Base-by-base conservation (phyloP, 2,888 invertebrate genomes). In the Linnaemya tessellans region DNA sequence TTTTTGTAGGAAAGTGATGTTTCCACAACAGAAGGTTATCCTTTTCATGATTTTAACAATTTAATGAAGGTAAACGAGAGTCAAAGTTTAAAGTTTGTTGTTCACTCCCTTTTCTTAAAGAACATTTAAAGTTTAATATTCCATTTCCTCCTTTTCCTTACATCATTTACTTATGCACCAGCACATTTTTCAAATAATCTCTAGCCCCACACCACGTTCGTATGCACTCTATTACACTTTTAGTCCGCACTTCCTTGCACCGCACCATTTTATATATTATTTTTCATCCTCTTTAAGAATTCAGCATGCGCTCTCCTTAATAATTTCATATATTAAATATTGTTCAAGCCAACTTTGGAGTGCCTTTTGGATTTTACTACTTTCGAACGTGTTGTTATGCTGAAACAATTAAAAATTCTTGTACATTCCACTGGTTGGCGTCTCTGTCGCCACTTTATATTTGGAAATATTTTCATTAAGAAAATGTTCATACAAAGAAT, bases 21-120 rank as follows among this genome's bases (percentile, higher is more conserved):
- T 88, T 95, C 95, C 30, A 94, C 94, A 35, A 94, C 94, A 87
- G 95, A 95, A 90, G 90, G 93, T 81, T 91, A 94, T 91, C 94
- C 95, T 78, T 95, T 94, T 90, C 94, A 95, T 90, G 95, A 95
- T 91, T 94, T 95, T 93, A 94, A 94, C 90, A 94, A 94, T 90
- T 92, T 95, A 88, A 94, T 95, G 90, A 93, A 93, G 93, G 95
- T 95, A 93, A 91, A 70, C 64, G 13, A n/a, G 54, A 38, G 54
- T 43, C 25, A 41, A 60, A 60, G 38, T 60, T 68, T 68, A 10
- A 25, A 62, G 46, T 35, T 46, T 58, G n/a, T 22, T 25, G 25
- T 5, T 35, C 43, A 1, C 18, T 51, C 43, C 8, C 30, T 18
- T 51, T 65, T 35, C n/a, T 0, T n/a, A 4, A 49, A 56, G 51